Evolutionary conservation across 2,888 invertebrate genomes (phyloP).

Genomic region (Hanleya hanleyi): DNA sequence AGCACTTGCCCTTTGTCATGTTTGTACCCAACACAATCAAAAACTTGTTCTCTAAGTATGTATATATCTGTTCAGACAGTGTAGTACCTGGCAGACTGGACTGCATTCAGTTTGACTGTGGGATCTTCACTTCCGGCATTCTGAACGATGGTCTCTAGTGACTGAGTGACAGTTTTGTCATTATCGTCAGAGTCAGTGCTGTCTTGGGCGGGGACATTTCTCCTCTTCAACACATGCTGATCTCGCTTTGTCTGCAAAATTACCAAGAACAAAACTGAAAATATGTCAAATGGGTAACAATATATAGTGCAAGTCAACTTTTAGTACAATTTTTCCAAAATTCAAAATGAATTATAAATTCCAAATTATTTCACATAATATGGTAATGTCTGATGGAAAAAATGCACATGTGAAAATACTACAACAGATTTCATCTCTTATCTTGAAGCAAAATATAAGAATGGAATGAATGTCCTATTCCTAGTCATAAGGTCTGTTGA

Average conservation of each 20-base stretch:
- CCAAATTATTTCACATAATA: no score
- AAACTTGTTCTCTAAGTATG: no score
- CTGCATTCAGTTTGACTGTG: constrained; percentile 88
- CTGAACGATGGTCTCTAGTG: constrained; percentile 86
- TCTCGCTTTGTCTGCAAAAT: constrained; percentile 90
- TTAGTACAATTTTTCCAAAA: background rate
- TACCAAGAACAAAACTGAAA: background rate
- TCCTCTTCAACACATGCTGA: constrained; percentile 94
- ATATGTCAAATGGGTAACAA: background rate
- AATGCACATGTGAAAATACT: no score
- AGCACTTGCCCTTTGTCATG: background rate
- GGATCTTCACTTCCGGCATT: constrained; percentile 88
- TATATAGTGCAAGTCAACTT: background rate
- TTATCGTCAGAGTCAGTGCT: constrained; percentile 79
- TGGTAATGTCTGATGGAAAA: no score
- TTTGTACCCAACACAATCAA: background rate
- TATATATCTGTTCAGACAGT: background rate
- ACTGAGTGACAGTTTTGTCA: constrained; percentile 69
- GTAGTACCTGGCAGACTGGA: constrained; percentile 86
- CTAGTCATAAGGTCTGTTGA: no score
- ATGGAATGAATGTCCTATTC: no score
- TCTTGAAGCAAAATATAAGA: no score
- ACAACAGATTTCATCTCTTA: no score
- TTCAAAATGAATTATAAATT: no score
- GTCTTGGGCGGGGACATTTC: constrained; percentile 92